Evolutionary conservation across 2,888 invertebrate species (phyloP), one percentile per base, ranked within the genome.

Genomic region (Dolichopus griseipennis): DNA sequence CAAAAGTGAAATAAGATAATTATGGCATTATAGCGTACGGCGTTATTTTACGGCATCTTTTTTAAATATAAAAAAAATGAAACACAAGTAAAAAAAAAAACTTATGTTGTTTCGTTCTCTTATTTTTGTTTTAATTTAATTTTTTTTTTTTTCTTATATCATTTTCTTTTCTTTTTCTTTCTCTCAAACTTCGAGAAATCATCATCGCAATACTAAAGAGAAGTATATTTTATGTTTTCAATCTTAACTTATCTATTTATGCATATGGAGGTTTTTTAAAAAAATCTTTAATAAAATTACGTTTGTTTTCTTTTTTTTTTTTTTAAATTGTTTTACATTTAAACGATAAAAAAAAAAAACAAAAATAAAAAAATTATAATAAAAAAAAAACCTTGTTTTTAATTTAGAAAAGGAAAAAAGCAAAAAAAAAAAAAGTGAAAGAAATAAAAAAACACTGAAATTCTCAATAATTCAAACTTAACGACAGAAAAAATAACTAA

Each of bases 211-310:
- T 62, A 22, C 22, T 8, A 27, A 62, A 62, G 22, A 62, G 62
- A 62, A 62, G 22, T 22, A 62, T 27, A 27, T 62, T 62, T 62
- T 62, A 62, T 62, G 22, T 62, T 22, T 62, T 27, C 62, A 62
- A 62, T 52, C 52, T 52, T 52, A 52, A 18, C 52, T 18, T 52
- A 34, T 64, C 64, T 64, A 37, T 64, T 64, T 64, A 64, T 64
- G 64, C 34, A 34, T 64, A 34, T 64, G 33, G 37, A 64, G 64
- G 64, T 52, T 52, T 18, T 10, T 7, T 7, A 43, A 52, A 52
- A 52, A 52, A 52, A 52, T 15, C 18, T 18, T 52, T 37, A 37
- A 37, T 18, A 52, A 52, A 52, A 52, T n/a, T 12, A 2, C 52
- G 52, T 52, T 41, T 41, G 41, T 41, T 52, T 52, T 52, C 52